Evolutionary conservation across 2,888 invertebrate genomes (phyloP).

Genomic region (Pardosa pseudoannulata): DNA sequence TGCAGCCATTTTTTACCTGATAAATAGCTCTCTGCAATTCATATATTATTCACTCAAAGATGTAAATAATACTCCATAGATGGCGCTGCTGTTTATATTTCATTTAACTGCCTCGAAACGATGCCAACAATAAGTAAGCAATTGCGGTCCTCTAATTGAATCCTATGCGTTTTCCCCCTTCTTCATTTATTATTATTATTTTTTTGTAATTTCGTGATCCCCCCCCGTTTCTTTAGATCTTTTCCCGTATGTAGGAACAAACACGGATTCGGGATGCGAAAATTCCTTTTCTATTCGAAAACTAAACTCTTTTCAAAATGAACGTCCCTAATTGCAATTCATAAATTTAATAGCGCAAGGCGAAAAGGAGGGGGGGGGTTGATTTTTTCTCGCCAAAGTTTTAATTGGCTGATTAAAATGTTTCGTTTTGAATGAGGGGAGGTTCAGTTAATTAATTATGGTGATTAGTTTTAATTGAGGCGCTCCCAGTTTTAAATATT

Average conservation of each 20-base stretch:
- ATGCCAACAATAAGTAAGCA: not conserved
- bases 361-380: no score
- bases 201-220: no score
- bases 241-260: not conserved
- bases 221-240: not conserved
- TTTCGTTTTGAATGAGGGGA: conserved; percentile 36
- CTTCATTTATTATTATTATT: no score
- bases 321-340: conserved; percentile 64
- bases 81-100: not conserved
- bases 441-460: conserved; percentile 69
- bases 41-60: not conserved
- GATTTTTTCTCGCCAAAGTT: conserved; percentile 18
- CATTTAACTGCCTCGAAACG: not conserved
- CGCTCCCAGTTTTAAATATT: conserved; percentile 68
- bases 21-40: not conserved
- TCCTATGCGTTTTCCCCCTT: not conserved
- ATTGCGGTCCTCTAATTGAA: not conserved
- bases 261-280: conserved; percentile 7
- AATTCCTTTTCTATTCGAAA: not conserved
- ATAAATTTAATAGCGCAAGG: conserved; percentile 63
- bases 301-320: conserved; percentile 24
- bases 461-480: conserved; percentile 72
- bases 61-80: not conserved
- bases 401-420: conserved; percentile 68
- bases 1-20: not conserved